These are phyloP conservation scores for Archocentrus centrarchus DNA, from an alignment of 2,113 vertebrate genomes.

Conservation along the genomic window DNA sequence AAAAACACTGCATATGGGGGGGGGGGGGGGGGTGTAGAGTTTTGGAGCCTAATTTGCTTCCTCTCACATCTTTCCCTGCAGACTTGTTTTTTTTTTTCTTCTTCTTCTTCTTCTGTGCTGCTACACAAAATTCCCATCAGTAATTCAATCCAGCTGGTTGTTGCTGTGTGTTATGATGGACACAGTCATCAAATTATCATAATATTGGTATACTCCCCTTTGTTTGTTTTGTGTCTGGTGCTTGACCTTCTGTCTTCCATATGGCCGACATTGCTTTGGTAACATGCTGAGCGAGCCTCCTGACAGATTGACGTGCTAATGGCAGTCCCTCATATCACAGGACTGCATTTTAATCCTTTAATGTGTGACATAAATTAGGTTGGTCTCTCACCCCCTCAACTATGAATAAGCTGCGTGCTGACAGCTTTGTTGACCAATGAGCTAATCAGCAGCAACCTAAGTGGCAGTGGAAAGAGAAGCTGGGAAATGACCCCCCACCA, in stretches of 20 bases:
- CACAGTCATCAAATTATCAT: slow-evolving; percentile 53
- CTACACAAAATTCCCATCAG: slow-evolving; percentile 31
- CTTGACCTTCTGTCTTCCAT: slow-evolving; percentile 67
- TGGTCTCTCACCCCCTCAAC: slow-evolving; percentile 40
- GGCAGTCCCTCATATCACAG: slow-evolving; percentile 42
- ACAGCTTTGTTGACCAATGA: slow-evolving; percentile 45
- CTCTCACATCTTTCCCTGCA: slow-evolving; percentile 19
- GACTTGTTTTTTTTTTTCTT: not conserved
- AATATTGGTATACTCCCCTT: slow-evolving; percentile 43
- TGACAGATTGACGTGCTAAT: slow-evolving; percentile 66
- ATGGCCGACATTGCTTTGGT: slow-evolving; percentile 62
- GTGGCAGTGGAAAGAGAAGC: slow-evolving; percentile 36
- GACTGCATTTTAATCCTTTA: slow-evolving; percentile 71
- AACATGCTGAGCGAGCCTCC: slow-evolving; percentile 51
- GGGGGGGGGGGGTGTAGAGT: slow-evolving; percentile 30
- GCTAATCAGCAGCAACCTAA: slow-evolving; percentile 16
- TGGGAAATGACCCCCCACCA: slow-evolving; percentile 28
- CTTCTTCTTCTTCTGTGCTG: slow-evolving; percentile 4
- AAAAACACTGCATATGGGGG: not conserved
- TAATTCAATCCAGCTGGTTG: slow-evolving; percentile 58
- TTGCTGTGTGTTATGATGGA: slow-evolving; percentile 36
- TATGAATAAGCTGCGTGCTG: slow-evolving; percentile 34
- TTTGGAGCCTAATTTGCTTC: slow-evolving; percentile 35
- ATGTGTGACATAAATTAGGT: slow-evolving; percentile 64
- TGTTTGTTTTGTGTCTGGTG: slow-evolving; percentile 65